phyloP scores from a whole-genome alignment of 2,113 vertebrate species.

The Raja brachyura region DNA sequence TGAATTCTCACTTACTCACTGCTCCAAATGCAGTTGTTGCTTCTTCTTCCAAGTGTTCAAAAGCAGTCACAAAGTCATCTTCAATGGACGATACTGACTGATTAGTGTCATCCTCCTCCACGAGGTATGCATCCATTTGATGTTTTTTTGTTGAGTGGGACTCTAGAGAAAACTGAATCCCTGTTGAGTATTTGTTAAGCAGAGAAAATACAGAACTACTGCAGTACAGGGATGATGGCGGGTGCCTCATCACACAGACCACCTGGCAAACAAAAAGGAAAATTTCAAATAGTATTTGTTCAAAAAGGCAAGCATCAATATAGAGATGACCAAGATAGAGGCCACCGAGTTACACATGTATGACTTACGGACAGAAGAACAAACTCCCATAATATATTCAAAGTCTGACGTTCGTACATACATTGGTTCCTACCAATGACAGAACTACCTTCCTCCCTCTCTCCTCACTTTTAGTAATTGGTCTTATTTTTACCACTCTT shows the following conservation, averaged over 20 bases:
- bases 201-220: conserved; percentile 67
- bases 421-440: no score
- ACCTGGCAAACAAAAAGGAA: conserved; percentile 48
- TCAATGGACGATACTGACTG: conserved; percentile 96
- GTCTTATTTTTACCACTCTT: no score
- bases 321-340: not conserved
- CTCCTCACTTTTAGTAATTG: no score
- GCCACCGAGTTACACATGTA: no score
- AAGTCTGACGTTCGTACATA: no score
- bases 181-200: conserved; percentile 76
- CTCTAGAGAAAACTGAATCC: conserved; percentile 74
- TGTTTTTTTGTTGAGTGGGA: conserved; percentile 58
- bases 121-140: conserved; percentile 54
- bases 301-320: conserved; percentile 37
- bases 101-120: conserved; percentile 91
- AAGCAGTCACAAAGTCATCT: conserved; percentile 95
- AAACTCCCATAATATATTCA: no score
- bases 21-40: conserved; percentile 47
- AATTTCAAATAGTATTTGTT: not conserved
- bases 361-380: no score
- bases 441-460: no score
- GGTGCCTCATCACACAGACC: conserved; percentile 77
- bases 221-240: conserved; percentile 61
- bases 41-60: conserved; percentile 90
- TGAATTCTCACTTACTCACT: not conserved